phyloP scores from a whole-genome alignment of 2,797 vertebrate species.

The Gobionotothen gibberifrons region DNA sequence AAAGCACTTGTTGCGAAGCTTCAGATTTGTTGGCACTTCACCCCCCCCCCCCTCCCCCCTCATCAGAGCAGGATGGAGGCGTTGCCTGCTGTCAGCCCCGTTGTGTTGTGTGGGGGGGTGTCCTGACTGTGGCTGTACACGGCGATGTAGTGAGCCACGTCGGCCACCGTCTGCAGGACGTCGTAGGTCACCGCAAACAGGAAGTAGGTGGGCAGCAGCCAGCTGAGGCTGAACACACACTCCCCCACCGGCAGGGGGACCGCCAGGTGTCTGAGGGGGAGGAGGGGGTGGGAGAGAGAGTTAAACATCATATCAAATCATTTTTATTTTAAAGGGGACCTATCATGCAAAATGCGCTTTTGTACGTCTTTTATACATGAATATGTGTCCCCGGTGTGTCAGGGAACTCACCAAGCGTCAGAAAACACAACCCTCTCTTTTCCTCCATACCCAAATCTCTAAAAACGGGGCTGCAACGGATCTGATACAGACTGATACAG shows the following conservation, averaged over 20 bases:
- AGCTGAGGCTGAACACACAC: conserved; percentile 75
- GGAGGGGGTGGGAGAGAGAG: not conserved
- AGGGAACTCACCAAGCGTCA: no score
- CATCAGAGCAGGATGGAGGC: conserved; percentile 49
- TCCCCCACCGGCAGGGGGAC: conserved; percentile 71
- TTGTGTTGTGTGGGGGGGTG: conserved; percentile 37
- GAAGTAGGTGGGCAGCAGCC: conserved; percentile 83
- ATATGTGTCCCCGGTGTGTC: no score
- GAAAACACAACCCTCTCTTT: no score
- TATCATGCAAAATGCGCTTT: no score
- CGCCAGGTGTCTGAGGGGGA: conserved; percentile 62
- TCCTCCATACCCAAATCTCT: no score
- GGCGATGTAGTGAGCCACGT: conserved; percentile 64
- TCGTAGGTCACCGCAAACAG: conserved; percentile 83
- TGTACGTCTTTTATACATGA: no score
- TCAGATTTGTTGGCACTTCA: conserved; percentile 29
- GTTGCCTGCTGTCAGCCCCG: conserved; percentile 39
- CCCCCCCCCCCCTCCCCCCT: not conserved
- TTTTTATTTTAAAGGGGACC: no score
- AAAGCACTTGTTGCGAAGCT: conserved; percentile 46
- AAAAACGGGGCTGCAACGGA: no score
- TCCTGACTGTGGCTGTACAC: conserved; percentile 38
- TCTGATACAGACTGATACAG: no score
- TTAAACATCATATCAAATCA: no score
- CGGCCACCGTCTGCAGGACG: conserved; percentile 70